phyloP scores from a whole-genome alignment of 2,888 invertebrate genomes.

The Oxytorus armatus region DNA sequence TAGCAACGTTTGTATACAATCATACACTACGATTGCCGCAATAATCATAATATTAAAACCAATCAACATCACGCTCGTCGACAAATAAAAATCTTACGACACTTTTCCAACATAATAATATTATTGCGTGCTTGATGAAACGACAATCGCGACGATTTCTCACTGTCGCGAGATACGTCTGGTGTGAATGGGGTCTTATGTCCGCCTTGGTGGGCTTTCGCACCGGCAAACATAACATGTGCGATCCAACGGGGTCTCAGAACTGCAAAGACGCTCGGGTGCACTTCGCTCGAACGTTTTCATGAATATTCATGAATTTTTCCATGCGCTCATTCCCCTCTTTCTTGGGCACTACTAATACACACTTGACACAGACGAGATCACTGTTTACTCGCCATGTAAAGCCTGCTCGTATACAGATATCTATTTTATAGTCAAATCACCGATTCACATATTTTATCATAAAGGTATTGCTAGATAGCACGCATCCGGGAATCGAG shows the following conservation, averaged over 20 bases:
- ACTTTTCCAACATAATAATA: too few relatives aligned
- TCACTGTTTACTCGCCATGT: neutral
- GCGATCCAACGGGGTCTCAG: constrained; percentile 26
- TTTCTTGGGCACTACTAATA: constrained; percentile 13
- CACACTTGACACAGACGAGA: constrained; percentile 21
- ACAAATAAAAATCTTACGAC: too few relatives aligned
- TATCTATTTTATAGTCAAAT: constrained; percentile 24
- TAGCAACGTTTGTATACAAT: too few relatives aligned
- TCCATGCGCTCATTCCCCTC: constrained; percentile 67
- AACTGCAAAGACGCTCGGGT: constrained; percentile 67
- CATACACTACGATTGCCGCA: too few relatives aligned
- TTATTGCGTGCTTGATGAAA: constrained; percentile 35
- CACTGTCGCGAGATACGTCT: constrained; percentile 63
- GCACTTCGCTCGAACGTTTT: constrained; percentile 69
- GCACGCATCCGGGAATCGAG: too few relatives aligned
- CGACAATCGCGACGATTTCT: constrained; percentile 71
- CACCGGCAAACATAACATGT: constrained; percentile 35
- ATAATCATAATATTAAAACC: too few relatives aligned
- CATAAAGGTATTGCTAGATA: constrained; percentile 20
- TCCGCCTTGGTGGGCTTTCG: constrained; percentile 52
- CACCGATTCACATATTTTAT: constrained; percentile 14
- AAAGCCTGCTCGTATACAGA: constrained; percentile 20
- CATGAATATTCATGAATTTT: constrained; percentile 82
- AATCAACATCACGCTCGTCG: too few relatives aligned
- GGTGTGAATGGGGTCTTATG: constrained; percentile 73